Base-by-base conservation (phyloP, 1,140 invertebrate species). In the Phocides pigmalion region DNA sequence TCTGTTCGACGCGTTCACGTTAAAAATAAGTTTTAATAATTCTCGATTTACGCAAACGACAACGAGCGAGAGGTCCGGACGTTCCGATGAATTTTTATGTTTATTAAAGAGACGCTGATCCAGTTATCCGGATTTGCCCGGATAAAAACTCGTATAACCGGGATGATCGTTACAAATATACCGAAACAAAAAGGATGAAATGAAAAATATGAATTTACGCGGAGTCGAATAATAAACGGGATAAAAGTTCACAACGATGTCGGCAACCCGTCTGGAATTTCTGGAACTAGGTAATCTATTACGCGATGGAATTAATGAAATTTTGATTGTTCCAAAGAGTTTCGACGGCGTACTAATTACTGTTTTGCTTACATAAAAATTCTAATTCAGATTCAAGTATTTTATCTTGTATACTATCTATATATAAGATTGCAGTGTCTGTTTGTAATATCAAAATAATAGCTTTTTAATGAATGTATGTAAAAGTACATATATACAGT, bases 81-180 rank as follows among this genome's bases (percentile, higher is more conserved):
- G 66, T 74, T 56, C 46, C 64, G 68, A 78, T 78, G 66, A 72
- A 72, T 72, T 75, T 78, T 78, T 77, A 74, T 78, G 66, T 78
- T 75, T 74, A 78, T 72, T 75, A 75, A 68, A 72, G 66, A 70
- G 67, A 62, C 16, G 59, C 54, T 62, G 75, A 72, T 74, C 72
- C 72, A 66, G 71, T 74, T 75, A 68, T 72, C 53, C 64, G 75
- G 68, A 75, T 75, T 76, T 75, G 56, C 56, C 42, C 53, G 70
- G 68, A 67, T 68, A 49, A 70, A 74, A 72, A 70, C 72, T 70
- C 69, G 61, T 70, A 47, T 67, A 68, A 65, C 63, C 35, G 69
- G 72, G 61, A 70, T 77, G 66, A 77, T 77, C 63, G 72, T 77
- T 72, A 71, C 65, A 68, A 74, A 74, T 73, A 76, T 58, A 72